These are phyloP conservation scores for Plutella xylostella DNA, from an alignment of 2,888 invertebrate genomes.

Conservation along the genomic window DNA sequence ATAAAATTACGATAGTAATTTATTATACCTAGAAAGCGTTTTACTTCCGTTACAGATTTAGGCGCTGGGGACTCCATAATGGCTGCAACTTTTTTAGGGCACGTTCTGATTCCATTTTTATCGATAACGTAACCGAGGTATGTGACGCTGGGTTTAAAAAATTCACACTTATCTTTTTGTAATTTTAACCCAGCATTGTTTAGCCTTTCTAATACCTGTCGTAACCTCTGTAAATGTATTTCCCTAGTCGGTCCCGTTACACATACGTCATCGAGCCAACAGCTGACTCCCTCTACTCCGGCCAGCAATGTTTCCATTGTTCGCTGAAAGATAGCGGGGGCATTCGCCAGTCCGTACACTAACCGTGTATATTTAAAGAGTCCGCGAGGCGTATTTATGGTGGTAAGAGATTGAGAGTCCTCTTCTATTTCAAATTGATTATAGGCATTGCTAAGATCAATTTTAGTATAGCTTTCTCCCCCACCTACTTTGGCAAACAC, in stretches of 20 bases:
- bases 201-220: constrained; percentile 10
- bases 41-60: too few species aligned
- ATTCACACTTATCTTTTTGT: constrained; percentile 15
- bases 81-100: constrained; percentile 11
- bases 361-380: constrained; percentile 19
- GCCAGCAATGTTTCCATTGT: background rate
- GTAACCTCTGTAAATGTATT: constrained; percentile 11
- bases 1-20: too few species aligned
- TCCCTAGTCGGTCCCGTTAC: constrained; percentile 13
- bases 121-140: constrained; percentile 14
- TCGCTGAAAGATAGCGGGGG: background rate
- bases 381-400: constrained; percentile 18
- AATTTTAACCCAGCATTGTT: constrained; percentile 13
- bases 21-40: too few species aligned
- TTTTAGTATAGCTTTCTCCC: background rate
- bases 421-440: background rate
- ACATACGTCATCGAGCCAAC: constrained; percentile 11
- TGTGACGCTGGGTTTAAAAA: constrained; percentile 12
- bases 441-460: background rate
- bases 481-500: background rate
- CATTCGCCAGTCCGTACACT: constrained; percentile 14
- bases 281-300: constrained; percentile 1
- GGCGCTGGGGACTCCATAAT: too few species aligned
- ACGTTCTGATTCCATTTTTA: constrained; percentile 10
- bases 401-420: background rate